phyloP scores from a whole-genome alignment of 2,888 invertebrate species.

The Agriopis aurantiaria region DNA sequence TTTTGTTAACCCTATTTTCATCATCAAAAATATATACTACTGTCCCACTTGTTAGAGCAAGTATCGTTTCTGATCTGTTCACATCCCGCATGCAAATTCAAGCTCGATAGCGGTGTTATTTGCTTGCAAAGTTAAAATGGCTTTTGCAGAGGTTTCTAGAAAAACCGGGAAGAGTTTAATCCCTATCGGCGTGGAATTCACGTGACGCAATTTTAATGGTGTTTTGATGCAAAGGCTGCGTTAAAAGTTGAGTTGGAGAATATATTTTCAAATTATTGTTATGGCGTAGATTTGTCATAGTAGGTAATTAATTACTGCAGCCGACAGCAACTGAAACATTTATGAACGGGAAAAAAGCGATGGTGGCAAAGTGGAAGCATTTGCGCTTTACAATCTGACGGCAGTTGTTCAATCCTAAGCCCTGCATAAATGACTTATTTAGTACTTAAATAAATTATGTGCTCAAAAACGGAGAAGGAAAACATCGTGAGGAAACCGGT shows the following conservation, averaged over 20 bases:
- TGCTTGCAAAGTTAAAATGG: conserved; percentile 76
- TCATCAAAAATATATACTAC: neutral
- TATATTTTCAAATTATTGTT: too few species aligned
- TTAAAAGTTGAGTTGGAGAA: neutral
- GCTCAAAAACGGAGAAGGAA: too few species aligned
- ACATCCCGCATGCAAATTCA: conserved; percentile 66
- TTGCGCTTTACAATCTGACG: too few species aligned
- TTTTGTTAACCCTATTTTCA: neutral
- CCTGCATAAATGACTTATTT: too few species aligned
- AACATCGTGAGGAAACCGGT: too few species aligned
- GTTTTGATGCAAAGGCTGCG: conserved; percentile 23
- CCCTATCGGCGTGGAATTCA: conserved; percentile 51
- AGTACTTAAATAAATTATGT: too few species aligned
- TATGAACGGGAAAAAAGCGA: too few species aligned
- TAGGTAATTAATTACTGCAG: too few species aligned
- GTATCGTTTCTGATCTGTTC: conserved; percentile 28
- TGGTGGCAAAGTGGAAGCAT: too few species aligned
- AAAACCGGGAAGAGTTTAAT: conserved; percentile 68
- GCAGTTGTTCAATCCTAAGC: too few species aligned
- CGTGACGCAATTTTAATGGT: conserved; percentile 24
- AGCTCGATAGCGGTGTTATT: conserved; percentile 65
- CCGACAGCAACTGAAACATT: too few species aligned
- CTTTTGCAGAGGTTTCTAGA: conserved; percentile 65
- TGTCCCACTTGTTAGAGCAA: neutral
- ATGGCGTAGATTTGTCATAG: too few species aligned